Evolutionary conservation across 1,140 invertebrate species (phyloP), one percentile per base, ranked within the genome.

Genomic region (Solenopsis invicta): DNA sequence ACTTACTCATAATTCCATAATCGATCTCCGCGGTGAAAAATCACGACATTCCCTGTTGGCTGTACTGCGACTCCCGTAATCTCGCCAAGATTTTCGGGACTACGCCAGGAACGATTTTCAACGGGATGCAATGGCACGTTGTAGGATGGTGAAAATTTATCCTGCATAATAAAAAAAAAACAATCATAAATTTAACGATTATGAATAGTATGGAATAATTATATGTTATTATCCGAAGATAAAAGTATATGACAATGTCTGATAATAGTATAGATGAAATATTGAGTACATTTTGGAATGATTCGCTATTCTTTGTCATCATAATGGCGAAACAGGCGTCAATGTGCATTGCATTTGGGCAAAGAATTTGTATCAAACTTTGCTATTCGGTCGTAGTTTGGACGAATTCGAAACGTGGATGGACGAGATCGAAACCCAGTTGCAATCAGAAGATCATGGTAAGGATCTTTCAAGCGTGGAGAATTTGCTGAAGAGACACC

Each of bases 341-440:
- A n/a, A n/a, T n/a, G n/a, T n/a, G n/a, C n/a, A n/a, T n/a, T n/a
- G n/a, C n/a, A n/a, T n/a, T n/a, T n/a, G n/a, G n/a, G n/a, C n/a
- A n/a, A n/a, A n/a, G n/a, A n/a, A n/a, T n/a, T n/a, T n/a, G 0
- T 98, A 99, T 95, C 98, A 99, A 93, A 98, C 98, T 0, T 93
- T 99, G 0, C 95, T 98, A 37, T 98, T 99, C 92, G 97, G 97
- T 71, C 96, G 98, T 1, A 98, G 97, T 4, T 92, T 99, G 12
- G 98, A 99, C 92, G 98, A 99, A 94, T 97, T 99, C 90, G 98
- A 98, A 91, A 95, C 96, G 18, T 99, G 98, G 98, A 97, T 99
- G 94, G 98, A 98, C 87, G 98, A 99, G 77, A 97, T 98, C 9
- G 98, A 99, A 95, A 96, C 96, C 4, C 97, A 98, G 88, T 95